These are phyloP conservation scores for Andrena flavipes DNA, from an alignment of 2,888 invertebrate species.

Conservation along the genomic window DNA sequence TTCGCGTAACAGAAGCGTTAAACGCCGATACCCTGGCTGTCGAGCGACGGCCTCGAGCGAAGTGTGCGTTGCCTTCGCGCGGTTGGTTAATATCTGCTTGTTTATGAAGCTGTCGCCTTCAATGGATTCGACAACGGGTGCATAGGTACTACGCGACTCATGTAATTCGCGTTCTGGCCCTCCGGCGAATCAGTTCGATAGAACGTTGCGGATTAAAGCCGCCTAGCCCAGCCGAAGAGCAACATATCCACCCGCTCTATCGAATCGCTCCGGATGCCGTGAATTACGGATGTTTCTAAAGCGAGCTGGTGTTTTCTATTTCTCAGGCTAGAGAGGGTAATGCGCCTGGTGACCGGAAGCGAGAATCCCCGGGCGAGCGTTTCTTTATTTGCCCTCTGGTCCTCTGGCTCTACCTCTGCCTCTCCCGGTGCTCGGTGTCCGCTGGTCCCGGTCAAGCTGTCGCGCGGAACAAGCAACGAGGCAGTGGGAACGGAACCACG, in stretches of 20 bases:
- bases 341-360: slow-evolving; percentile 60
- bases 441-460: slow-evolving; percentile 1
- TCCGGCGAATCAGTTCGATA: neutral
- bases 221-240: neutral
- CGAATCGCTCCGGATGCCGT: neutral
- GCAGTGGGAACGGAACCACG: neutral
- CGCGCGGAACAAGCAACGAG: neutral
- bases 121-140: neutral
- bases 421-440: neutral
- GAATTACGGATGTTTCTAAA: neutral
- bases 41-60: neutral
- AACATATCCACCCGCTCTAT: neutral
- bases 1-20: neutral
- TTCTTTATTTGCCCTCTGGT: slow-evolving; percentile 12
- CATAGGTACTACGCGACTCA: neutral
- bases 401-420: neutral
- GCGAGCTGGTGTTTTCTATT: slow-evolving; percentile 1
- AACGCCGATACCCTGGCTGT: neutral
- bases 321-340: slow-evolving; percentile 51
- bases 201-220: neutral
- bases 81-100: neutral
- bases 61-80: neutral
- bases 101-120: slow-evolving; percentile 6
- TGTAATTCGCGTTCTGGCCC: neutral
- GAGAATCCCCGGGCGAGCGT: slow-evolving; percentile 56